phyloP scores from a whole-genome alignment of 2,113 vertebrate species.

The Megaleporinus macrocephalus region DNA sequence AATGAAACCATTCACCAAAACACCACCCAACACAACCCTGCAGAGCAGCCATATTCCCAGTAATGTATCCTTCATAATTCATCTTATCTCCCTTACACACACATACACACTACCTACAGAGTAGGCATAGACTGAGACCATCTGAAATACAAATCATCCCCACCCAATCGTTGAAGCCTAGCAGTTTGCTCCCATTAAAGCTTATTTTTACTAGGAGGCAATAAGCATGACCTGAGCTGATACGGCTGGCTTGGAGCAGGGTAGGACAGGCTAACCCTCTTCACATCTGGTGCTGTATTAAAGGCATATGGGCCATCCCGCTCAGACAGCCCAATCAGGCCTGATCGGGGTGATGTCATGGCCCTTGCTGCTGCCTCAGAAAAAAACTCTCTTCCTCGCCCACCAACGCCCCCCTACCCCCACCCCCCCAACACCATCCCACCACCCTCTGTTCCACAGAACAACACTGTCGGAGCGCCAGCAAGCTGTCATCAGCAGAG shows the following conservation, averaged over 20 bases:
- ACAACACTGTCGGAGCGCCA: constrained; percentile 67
- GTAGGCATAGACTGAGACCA: constrained; percentile 49
- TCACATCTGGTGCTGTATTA: constrained; percentile 81
- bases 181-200: constrained; percentile 69
- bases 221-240: constrained; percentile 65
- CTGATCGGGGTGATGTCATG: constrained; percentile 79
- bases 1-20: not conserved
- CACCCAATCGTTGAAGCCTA: constrained; percentile 63
- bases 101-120: constrained; percentile 35
- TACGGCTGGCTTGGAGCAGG: constrained; percentile 63
- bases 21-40: not conserved
- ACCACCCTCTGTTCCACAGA: constrained; percentile 57
- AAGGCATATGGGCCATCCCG: constrained; percentile 75
- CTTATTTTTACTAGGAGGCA: constrained; percentile 65
- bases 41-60: not conserved
- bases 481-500: constrained; percentile 72
- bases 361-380: constrained; percentile 67
- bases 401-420: constrained; percentile 1
- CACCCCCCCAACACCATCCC: constrained; percentile 37
- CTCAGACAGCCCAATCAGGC: constrained; percentile 72
- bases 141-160: constrained; percentile 69
- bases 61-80: not conserved
- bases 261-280: constrained; percentile 37
- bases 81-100: constrained; percentile 46
- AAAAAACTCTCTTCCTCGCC: no score